Percentiles rank a stretch among this genome's conserved stretches.
Evolutionary conservation across 2,113 vertebrate genomes (phyloP).

Genomic region (Maccullochella peelii): DNA sequence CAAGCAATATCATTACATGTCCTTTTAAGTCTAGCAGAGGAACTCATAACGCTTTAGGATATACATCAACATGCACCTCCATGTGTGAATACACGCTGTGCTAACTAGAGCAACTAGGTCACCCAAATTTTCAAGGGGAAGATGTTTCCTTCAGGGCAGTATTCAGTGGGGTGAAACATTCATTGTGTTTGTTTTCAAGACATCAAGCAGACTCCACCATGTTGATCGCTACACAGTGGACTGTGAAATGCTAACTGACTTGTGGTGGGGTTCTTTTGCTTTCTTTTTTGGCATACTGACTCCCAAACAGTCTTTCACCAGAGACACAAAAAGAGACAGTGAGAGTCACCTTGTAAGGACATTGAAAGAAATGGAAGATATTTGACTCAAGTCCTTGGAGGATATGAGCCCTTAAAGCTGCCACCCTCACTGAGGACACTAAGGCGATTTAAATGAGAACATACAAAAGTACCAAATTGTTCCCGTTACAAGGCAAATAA

Average conservation of each 20-base stretch:
- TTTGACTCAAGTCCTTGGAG: slow-evolving; percentile 39
- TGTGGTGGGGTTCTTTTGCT: background rate
- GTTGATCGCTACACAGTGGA: slow-evolving; percentile 6
- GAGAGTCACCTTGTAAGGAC: slow-evolving; percentile 53
- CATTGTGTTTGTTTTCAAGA: slow-evolving; percentile 71
- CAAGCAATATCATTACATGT: slow-evolving; percentile 17
- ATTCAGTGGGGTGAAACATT: slow-evolving; percentile 74
- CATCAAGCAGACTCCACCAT: background rate
- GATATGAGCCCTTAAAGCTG: slow-evolving; percentile 23
- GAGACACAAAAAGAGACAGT: slow-evolving; percentile 1
- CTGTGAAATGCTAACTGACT: background rate
- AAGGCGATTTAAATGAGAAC: slow-evolving; percentile 31
- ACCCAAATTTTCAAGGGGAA: slow-evolving; percentile 78
- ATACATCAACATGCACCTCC: slow-evolving; percentile 42
- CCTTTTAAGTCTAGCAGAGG: slow-evolving; percentile 39
- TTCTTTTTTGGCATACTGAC: background rate
- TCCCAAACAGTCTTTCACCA: background rate
- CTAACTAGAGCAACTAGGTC: slow-evolving; percentile 79
- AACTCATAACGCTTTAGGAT: slow-evolving; percentile 41
- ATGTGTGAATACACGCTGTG: slow-evolving; percentile 42
- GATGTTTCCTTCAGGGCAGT: slow-evolving; percentile 68
- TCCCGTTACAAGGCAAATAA: background rate
- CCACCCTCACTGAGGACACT: slow-evolving; percentile 25
- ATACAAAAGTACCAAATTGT: background rate
- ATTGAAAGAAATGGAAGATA: slow-evolving; percentile 5